phyloP scores from a whole-genome alignment of 2,888 invertebrate species.

The Gandaritis pyraliata region DNA sequence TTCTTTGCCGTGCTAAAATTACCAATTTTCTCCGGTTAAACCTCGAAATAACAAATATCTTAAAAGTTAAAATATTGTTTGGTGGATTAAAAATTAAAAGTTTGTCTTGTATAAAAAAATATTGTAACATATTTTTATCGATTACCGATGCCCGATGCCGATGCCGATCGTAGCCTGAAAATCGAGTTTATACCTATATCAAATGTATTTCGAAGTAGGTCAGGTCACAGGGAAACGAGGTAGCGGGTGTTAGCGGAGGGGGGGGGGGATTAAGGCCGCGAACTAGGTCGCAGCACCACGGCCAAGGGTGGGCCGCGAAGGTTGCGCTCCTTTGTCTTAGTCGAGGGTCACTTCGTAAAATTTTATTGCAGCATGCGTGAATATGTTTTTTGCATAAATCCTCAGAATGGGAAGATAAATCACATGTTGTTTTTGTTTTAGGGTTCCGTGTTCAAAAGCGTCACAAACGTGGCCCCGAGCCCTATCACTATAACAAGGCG shows the following conservation, averaged over 20 bases:
- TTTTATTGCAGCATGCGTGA: conserved; percentile 25
- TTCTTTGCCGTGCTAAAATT: conserved; percentile 40
- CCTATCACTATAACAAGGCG: not conserved
- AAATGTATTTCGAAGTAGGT: conserved; percentile 78
- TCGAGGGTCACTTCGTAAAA: conserved; percentile 41
- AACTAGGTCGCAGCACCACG: conserved; percentile 79
- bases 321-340: conserved; percentile 72
- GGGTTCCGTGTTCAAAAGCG: not conserved
- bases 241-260: conserved; percentile 45
- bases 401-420: conserved; percentile 1
- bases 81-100: not conserved
- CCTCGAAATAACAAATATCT: conserved; percentile 41
- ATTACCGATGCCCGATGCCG: conserved; percentile 31
- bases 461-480: not conserved
- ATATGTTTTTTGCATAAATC: conserved; percentile 6
- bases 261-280: conserved; percentile 52
- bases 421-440: not conserved
- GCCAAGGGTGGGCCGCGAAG: conserved; percentile 81
- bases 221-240: conserved; percentile 65
- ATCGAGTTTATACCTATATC: conserved; percentile 64
- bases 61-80: conserved; percentile 10
- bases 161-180: conserved; percentile 54
- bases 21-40: conserved; percentile 49
- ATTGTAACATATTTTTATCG: not conserved
- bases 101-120: not conserved